A percentile compares a stretch with the other conserved stretches of the same genome.
Evolutionary conservation across 37 sponge, comb jelly and placozoan species (phyloP).

Genomic region (Eunapius fragilis): DNA sequence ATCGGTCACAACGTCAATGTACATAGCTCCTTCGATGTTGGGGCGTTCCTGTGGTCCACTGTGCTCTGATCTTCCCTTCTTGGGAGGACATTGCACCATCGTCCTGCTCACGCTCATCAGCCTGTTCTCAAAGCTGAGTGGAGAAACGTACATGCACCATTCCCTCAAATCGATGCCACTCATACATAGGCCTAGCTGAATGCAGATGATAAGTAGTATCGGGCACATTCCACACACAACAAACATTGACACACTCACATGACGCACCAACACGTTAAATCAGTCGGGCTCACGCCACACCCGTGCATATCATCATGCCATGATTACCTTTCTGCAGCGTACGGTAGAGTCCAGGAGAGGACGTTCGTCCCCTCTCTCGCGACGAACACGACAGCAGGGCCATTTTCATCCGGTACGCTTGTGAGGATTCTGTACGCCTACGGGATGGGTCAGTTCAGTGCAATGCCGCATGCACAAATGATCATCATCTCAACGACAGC

Average conservation of each 20-base stretch:
- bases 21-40: background rate
- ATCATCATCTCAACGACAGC: too few species aligned
- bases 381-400: background rate
- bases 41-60: background rate
- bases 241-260: too few species aligned
- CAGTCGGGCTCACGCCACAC: background rate
- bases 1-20: background rate
- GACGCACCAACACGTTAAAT: background rate
- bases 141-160: background rate
- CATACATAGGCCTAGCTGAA: background rate
- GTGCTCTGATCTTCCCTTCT: background rate
- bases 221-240: too few species aligned
- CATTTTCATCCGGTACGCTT: background rate
- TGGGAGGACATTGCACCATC: background rate
- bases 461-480: too few species aligned
- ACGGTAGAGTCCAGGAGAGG: background rate
- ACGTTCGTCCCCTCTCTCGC: background rate
- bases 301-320: background rate
- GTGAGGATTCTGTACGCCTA: background rate
- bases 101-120: background rate
- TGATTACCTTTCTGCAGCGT: background rate
- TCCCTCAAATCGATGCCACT: background rate
- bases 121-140: background rate
- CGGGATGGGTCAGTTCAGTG: background rate
- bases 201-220: too few species aligned